phyloP scores from a whole-genome alignment of 1,140 invertebrate species.

The Apis dorsata region DNA sequence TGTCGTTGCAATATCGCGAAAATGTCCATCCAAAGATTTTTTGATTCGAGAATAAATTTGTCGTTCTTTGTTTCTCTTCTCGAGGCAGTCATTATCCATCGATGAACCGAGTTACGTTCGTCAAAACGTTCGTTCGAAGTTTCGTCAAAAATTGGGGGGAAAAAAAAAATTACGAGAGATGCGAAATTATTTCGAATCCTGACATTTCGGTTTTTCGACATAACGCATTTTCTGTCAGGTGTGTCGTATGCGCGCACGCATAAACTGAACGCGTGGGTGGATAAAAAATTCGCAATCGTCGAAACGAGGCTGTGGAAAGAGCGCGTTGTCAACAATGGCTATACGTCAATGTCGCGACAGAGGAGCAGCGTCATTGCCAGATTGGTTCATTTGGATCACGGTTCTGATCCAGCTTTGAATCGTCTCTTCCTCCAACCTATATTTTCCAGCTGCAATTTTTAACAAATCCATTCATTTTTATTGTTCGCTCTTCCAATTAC shows the following conservation, averaged over 20 bases:
- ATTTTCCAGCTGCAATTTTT: conserved; percentile 12
- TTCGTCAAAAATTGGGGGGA: neutral
- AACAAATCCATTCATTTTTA: conserved; percentile 50
- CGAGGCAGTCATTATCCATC: neutral
- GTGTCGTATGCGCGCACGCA: conserved; percentile 55
- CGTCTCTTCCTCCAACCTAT: conserved; percentile 6
- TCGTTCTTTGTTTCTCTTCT: no score
- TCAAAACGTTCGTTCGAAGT: neutral
- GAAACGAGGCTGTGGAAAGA: conserved; percentile 23
- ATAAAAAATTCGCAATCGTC: conserved; percentile 63
- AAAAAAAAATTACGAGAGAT: conserved; percentile 8
- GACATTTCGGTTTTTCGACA: conserved; percentile 44
- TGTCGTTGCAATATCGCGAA: no score
- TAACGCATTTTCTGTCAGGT: conserved; percentile 68
- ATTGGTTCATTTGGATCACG: conserved; percentile 51
- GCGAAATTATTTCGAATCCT: conserved; percentile 65
- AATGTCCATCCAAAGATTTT: no score
- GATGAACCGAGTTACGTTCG: neutral
- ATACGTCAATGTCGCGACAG: conserved; percentile 37
- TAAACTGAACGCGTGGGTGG: conserved; percentile 32
- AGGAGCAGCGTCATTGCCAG: conserved; percentile 40
- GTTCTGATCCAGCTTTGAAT: conserved; percentile 30
- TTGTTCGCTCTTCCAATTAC: conserved; percentile 37
- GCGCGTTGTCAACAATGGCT: conserved; percentile 20
- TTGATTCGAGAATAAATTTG: no score